These are phyloP conservation scores for Dermatemys mawii DNA, from an alignment of 2,113 vertebrate species.

Conservation along the genomic window DNA sequence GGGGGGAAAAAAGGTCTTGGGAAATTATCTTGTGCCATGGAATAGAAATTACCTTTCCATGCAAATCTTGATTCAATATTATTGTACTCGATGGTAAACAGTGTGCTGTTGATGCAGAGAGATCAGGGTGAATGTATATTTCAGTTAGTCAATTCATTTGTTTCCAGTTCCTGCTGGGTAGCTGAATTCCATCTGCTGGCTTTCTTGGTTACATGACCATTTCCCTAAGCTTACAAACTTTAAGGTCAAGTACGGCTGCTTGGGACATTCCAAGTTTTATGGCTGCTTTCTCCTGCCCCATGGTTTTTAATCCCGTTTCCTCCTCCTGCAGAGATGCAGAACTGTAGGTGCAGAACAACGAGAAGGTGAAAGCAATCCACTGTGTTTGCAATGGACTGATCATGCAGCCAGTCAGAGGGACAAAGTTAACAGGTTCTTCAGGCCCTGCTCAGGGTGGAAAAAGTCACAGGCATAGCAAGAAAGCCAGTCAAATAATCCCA, in stretches of 20 bases:
- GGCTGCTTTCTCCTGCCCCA: not conserved
- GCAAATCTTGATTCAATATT: slow-evolving; percentile 77
- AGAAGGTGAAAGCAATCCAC: not conserved
- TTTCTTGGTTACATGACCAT: not conserved
- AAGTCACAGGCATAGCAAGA: not conserved
- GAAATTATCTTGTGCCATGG: slow-evolving; percentile 41
- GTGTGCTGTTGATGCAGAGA: slow-evolving; percentile 59
- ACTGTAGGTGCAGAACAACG: not conserved
- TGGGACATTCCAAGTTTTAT: not conserved
- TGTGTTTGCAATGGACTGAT: not conserved
- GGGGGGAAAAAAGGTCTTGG: slow-evolving; percentile 36
- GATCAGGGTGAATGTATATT: slow-evolving; percentile 36
- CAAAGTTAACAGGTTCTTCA: not conserved
- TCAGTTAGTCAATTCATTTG: slow-evolving; percentile 53
- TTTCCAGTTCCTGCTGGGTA: slow-evolving; percentile 56
- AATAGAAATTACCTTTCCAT: slow-evolving; percentile 56
- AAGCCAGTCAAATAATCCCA: not conserved
- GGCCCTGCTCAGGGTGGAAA: not conserved
- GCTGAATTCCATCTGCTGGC: slow-evolving; percentile 59
- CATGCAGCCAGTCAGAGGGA: not conserved
- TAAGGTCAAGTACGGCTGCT: not conserved
- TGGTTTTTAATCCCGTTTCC: not conserved
- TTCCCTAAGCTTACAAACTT: not conserved
- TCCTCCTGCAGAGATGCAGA: not conserved
- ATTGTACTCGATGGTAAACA: slow-evolving; percentile 73